Evolutionary conservation across 2,797 vertebrate genomes (phyloP).

Genomic region (Gephyroberyx darwinii): DNA sequence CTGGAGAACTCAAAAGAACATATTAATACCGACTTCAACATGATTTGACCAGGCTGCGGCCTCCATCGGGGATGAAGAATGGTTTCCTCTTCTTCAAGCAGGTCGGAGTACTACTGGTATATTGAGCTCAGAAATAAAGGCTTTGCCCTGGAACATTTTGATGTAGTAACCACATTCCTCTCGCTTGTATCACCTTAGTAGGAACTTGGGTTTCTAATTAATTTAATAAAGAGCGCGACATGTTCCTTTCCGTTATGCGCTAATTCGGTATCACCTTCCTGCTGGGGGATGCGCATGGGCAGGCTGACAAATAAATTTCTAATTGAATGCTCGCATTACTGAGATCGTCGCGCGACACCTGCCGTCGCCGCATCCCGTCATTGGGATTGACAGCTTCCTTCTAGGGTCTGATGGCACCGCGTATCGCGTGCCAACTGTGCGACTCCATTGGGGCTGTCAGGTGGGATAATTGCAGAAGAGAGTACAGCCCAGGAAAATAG

Average conservation of each 20-base stretch:
- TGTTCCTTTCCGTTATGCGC: slow-evolving; percentile 45
- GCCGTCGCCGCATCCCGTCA: slow-evolving; percentile 38
- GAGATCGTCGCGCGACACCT: not conserved
- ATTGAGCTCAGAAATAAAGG: too few relatives aligned
- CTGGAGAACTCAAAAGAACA: too few relatives aligned
- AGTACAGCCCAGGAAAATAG: slow-evolving; percentile 2
- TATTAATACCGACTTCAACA: too few relatives aligned
- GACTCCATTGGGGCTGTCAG: slow-evolving; percentile 21
- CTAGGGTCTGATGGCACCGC: slow-evolving; percentile 32
- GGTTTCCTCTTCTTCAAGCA: too few relatives aligned
- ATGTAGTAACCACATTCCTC: not conserved
- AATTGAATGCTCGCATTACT: slow-evolving; percentile 52
- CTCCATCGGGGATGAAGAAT: too few relatives aligned
- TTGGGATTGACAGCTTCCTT: slow-evolving; percentile 52
- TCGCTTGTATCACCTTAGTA: slow-evolving; percentile 19
- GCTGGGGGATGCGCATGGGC: slow-evolving; percentile 42
- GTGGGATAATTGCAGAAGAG: slow-evolving; percentile 58
- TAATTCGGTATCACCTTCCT: slow-evolving; percentile 26
- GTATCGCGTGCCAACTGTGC: slow-evolving; percentile 16
- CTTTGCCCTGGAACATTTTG: too few relatives aligned
- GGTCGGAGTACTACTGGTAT: too few relatives aligned
- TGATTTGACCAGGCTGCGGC: too few relatives aligned
- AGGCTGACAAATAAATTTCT: slow-evolving; percentile 44
- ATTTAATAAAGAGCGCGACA: slow-evolving; percentile 5
- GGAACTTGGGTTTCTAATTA: slow-evolving; percentile 33